Conservation (phyloP, 2,113 vertebrate genomes). For the Telmatochromis bifrenatus region DNA sequence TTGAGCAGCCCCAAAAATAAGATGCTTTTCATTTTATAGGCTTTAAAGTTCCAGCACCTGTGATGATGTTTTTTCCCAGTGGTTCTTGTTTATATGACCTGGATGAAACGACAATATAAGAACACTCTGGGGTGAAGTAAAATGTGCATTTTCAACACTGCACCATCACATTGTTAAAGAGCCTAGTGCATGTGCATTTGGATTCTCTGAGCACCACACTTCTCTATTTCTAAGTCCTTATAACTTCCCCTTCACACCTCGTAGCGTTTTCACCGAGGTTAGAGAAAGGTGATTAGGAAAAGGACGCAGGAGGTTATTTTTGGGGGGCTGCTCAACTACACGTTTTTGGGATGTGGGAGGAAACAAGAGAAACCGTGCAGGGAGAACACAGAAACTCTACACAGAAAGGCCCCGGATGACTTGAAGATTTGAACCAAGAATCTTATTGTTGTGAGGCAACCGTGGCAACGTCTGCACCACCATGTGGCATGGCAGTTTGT, state of each 20-base stretch:
- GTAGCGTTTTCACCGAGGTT: not conserved
- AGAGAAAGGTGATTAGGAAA: not conserved
- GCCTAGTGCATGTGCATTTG: not conserved
- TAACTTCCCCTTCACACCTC: not conserved
- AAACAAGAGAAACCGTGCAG: not conserved
- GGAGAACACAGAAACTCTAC: not conserved
- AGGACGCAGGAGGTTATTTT: not conserved
- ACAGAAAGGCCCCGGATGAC: not conserved
- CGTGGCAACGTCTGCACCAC: not conserved
- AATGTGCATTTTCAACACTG: not conserved
- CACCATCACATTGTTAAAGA: not conserved
- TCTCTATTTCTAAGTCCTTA: not conserved
- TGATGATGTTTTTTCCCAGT: not conserved
- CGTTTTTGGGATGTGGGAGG: not conserved
- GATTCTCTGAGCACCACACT: not conserved
- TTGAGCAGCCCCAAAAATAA: not conserved
- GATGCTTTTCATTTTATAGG: not conserved
- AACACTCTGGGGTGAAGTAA: not conserved
- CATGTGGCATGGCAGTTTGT: not conserved
- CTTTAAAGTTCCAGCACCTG: not conserved
- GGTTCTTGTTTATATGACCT: not conserved
- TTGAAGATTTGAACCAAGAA: not conserved
- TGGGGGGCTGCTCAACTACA: not conserved
- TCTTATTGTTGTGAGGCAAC: not conserved
- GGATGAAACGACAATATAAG: not conserved